These are phyloP conservation scores for Drosophila birchii DNA, from an alignment of 2,888 invertebrate genomes.

Conservation along the genomic window DNA sequence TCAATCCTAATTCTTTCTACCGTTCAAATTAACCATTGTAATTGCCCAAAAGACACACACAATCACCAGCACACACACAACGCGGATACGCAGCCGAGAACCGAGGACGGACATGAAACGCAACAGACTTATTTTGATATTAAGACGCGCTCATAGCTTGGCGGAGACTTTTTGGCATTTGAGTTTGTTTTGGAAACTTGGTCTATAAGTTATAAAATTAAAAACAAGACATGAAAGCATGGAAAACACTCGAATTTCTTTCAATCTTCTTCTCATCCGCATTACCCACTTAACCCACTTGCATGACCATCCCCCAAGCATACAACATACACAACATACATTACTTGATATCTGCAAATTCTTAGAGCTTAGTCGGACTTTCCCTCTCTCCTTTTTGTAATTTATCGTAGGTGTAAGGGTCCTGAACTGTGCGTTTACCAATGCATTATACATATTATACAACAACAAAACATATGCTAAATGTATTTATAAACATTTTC, in stretches of 20 bases:
- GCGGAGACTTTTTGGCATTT: constrained; percentile 46
- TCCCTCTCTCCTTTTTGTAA: constrained; percentile 57
- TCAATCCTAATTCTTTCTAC: constrained; percentile 29
- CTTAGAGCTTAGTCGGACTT: constrained; percentile 66
- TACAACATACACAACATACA: constrained; percentile 13
- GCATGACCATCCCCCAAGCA: constrained; percentile 23
- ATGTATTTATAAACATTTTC: constrained; percentile 73
- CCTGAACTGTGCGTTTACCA: constrained; percentile 37
- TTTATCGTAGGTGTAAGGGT: constrained; percentile 48
- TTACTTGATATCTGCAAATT: constrained; percentile 36
- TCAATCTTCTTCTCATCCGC: constrained; percentile 31
- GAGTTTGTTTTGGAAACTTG: constrained; percentile 46
- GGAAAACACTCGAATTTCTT: constrained; percentile 50
- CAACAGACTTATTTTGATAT: constrained; percentile 38
- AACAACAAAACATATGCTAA: constrained; percentile 38
- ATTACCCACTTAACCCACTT: constrained; percentile 2
- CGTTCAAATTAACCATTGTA: constrained; percentile 59
- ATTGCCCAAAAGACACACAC: constrained; percentile 39
- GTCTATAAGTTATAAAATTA: constrained; percentile 53
- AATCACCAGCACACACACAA: constrained; percentile 9
- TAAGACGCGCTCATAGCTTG: constrained; percentile 42
- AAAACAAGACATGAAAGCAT: constrained; percentile 49
- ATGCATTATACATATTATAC: constrained; percentile 40
- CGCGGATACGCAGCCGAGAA: constrained; percentile 18
- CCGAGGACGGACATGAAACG: constrained; percentile 41